phyloP scores from a whole-genome alignment of 2,888 invertebrate species.

The Caenorhabditis sp. region DNA sequence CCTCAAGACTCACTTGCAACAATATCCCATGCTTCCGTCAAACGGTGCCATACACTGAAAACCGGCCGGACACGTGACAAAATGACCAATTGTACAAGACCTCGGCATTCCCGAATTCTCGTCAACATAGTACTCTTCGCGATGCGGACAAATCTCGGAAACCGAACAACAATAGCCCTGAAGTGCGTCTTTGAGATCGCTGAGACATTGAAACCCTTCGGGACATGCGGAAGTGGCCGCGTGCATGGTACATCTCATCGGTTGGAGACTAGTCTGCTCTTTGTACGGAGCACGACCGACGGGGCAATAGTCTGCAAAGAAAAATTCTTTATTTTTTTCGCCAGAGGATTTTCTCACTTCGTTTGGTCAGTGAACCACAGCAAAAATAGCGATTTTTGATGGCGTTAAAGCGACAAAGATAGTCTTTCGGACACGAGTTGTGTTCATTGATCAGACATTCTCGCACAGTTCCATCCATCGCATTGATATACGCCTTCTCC shows the following conservation, averaged over 20 bases:
- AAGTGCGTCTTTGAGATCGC: constrained; percentile 54
- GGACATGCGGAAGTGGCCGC: constrained; percentile 54
- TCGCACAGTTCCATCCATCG: constrained; percentile 55
- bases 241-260: constrained; percentile 60
- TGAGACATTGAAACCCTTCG: constrained; percentile 56
- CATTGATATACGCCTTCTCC: constrained; percentile 65
- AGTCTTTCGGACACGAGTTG: constrained; percentile 57
- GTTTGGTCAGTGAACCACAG: constrained; percentile 52
- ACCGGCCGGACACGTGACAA: constrained; percentile 56
- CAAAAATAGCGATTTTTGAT: constrained; percentile 60
- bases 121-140: constrained; percentile 59
- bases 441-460: constrained; percentile 61
- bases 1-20: constrained; percentile 33
- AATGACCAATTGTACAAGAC: constrained; percentile 57
- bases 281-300: constrained; percentile 56
- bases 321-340: constrained; percentile 5
- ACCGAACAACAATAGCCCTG: constrained; percentile 61
- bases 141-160: constrained; percentile 57
- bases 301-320: constrained; percentile 56
- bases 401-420: constrained; percentile 59
- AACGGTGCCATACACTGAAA: constrained; percentile 53
- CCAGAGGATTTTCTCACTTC: too few species aligned
- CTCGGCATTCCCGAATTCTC: constrained; percentile 58
- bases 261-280: constrained; percentile 50
- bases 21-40: constrained; percentile 53